phyloP scores from a whole-genome alignment of 1,140 invertebrate species.

The Octopus bimaculoides region DNA sequence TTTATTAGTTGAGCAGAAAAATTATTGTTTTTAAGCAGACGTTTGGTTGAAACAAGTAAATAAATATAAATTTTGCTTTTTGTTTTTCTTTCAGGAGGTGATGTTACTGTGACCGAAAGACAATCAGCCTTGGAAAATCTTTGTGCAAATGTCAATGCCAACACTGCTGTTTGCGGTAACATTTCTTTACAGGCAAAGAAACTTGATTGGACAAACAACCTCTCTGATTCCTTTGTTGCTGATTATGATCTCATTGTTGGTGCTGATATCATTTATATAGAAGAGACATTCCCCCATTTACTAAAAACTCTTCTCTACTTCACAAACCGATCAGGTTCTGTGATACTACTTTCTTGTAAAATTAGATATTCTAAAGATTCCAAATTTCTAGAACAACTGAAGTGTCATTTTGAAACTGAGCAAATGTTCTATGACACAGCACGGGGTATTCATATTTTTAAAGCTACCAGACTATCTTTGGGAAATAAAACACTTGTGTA shows the following conservation, averaged over 20 bases:
- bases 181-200: constrained; percentile 26
- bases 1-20: not conserved
- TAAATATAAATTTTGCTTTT: not conserved
- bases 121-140: constrained; percentile 38
- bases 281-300: constrained; percentile 49
- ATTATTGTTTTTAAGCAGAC: not conserved
- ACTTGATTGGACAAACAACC: constrained; percentile 47
- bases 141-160: constrained; percentile 30
- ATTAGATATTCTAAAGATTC: constrained; percentile 51
- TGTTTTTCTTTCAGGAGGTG: constrained; percentile 30
- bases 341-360: constrained; percentile 47
- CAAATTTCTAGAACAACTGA: constrained; percentile 42
- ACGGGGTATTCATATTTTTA: constrained; percentile 44
- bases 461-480: constrained; percentile 4
- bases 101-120: constrained; percentile 48
- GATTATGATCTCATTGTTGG: constrained; percentile 51
- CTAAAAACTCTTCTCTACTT: constrained; percentile 43
- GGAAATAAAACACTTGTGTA: no score
- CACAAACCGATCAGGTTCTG: constrained; percentile 28
- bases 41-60: not conserved
- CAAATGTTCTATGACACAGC: constrained; percentile 37
- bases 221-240: constrained; percentile 19
- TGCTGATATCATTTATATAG: constrained; percentile 55
- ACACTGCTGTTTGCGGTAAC: constrained; percentile 22
- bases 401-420: constrained; percentile 36